Evolutionary conservation across 2,888 invertebrate species (phyloP), one percentile per base, ranked within the genome.

Genomic region (Smittia aterrima): DNA sequence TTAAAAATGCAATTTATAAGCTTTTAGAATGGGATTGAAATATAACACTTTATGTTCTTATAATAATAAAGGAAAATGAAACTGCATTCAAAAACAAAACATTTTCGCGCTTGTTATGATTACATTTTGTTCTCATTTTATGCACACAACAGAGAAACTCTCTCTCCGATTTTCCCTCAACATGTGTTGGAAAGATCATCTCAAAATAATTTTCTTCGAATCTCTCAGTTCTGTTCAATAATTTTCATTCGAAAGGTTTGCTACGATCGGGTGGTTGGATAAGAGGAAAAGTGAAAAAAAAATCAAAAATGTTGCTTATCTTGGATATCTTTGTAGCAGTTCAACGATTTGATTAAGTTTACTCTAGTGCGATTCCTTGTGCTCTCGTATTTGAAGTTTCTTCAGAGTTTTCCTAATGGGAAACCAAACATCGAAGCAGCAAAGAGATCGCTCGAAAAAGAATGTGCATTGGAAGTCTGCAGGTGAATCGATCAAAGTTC

Each of bases 381-480:
- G 53, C 47, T 27, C 25, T 71, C 25, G 53, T 47, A 18, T 16
- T 40, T n/a, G 6, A 20, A 58, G 22, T 58, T 22, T 58, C 22
- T 22, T 4, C 20, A 2, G 22, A 58, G 18, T 58, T 58, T 58
- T 58, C 18, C 18, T 22, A 6, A 89, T 89, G 89, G 89, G 89
- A 81, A 89, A 89, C 84, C 84, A 87, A 81, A 84, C 86, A 81
- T 85, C 86, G 79, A 88, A 87, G 83, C 85, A 83, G 77, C 84
- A 84, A 80, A 83, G 84, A 81, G 83, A 83, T 78, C 83, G 87
- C 82, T 88, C 87, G 80, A 89, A 88, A 80, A 91, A 91, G 85
- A 90, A 89, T 85, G 90, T 92, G 79, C 92, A 91, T 85, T 92
- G 92, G 92, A 92, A 90, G 85, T 89, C 91, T 79, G 90, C 92